Evolutionary conservation across 2,888 invertebrate species (phyloP), one percentile per base, ranked within the genome.

Genomic region (Ectobius pallidus): DNA sequence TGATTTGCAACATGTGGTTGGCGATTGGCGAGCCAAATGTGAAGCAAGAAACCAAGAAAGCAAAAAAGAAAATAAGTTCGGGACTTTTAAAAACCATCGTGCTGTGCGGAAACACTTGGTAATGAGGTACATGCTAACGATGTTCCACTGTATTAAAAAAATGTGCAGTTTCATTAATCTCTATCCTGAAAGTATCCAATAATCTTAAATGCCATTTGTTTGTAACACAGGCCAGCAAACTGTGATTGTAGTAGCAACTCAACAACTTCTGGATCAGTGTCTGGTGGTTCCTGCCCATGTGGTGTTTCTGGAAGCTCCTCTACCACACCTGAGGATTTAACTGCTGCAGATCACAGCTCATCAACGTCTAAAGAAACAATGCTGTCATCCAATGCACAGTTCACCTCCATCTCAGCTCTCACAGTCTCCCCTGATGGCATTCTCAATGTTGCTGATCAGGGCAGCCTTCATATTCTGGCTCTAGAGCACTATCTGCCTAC

Each of bases 391-490:
- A 96, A 96, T 81, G 95, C 96, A 0, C 91, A 93, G 81, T 95
- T 97, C 84, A 93, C 92, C 79, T 91, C 93, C 4, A 93, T 94
- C 81, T 94, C 94, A 46, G 94, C 97, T 14, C 87, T 99, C 52
- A 93, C 96, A 14, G 96, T 98, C 46, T 95, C 97, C 34, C 96
- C 97, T 42, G 96, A 97, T 82, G 97, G 97, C n/a, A 93, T 96
- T 71, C 87, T 99, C 61, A 95, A 97, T 84, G 92, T 99, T 69
- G 96, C 97, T 46, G 99, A 99, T 86, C 95, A 96, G 88, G 89
- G 92, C 67, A 94, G 93, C 3, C 84, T 95, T 14, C 94, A 94
- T 79, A 94, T 95, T 71, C 84, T 95, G 73, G 93, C 95, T 0
- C 81, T 95, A 77, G 94, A 93, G 82, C 96, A 95, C 77, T 95